Conservation (phyloP, 2,113 vertebrate species). For the Chitala chitala region DNA sequence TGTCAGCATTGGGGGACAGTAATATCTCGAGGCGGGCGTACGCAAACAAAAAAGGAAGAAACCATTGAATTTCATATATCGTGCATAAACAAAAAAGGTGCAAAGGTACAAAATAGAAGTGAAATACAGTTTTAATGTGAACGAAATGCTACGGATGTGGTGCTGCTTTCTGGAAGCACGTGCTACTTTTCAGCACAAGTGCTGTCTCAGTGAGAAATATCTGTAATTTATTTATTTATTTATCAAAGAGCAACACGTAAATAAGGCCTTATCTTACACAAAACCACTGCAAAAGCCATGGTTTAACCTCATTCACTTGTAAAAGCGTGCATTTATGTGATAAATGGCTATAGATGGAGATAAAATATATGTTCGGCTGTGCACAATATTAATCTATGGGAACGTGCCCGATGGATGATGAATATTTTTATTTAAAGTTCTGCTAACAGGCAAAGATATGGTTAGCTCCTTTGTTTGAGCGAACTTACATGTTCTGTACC, state of each 20-base stretch:
- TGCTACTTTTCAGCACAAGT: background rate
- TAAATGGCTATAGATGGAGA: background rate
- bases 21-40: too few species aligned
- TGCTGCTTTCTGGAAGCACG: background rate
- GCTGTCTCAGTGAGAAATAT: background rate
- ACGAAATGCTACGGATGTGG: background rate
- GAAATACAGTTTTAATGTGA: background rate
- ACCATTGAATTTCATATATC: too few species aligned
- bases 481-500: too few species aligned
- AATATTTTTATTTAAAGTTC: too few species aligned
- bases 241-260: background rate
- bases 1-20: too few species aligned
- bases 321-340: background rate
- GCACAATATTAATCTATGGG: slow-evolving; percentile 12
- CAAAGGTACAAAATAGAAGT: too few species aligned
- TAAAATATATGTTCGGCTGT: background rate
- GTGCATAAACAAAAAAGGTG: too few species aligned
- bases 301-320: slow-evolving; percentile 10
- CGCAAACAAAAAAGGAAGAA: too few species aligned
- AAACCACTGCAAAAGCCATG: background rate
- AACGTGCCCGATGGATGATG: too few species aligned
- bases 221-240: background rate
- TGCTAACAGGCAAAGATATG: too few species aligned
- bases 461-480: too few species aligned
- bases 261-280: slow-evolving; percentile 13